These are phyloP conservation scores for Cyaniris semiargus DNA, from an alignment of 2,888 invertebrate genomes.

Conservation along the genomic window DNA sequence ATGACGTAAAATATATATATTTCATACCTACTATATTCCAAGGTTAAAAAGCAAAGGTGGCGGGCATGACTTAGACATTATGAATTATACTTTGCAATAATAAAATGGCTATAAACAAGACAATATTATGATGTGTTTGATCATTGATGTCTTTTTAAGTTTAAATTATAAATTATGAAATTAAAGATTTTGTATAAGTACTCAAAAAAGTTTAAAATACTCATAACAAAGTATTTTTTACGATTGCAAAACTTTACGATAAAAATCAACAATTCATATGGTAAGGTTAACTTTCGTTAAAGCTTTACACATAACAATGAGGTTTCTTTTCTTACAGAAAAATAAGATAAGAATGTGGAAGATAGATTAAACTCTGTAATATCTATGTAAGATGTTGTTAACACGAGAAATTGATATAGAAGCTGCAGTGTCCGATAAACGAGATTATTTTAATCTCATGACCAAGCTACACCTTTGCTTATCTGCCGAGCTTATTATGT, in stretches of 20 bases:
- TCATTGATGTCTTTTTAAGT: neutral
- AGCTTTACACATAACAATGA: neutral
- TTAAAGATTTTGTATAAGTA: neutral
- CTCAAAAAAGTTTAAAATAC: too few species aligned
- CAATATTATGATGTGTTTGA: neutral
- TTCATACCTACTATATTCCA: slow-evolving; percentile 18
- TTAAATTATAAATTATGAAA: neutral
- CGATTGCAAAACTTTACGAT: neutral
- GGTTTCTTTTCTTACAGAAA: neutral
- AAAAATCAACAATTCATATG: neutral
- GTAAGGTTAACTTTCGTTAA: neutral
- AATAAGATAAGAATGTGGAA: neutral
- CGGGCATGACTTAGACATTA: neutral
- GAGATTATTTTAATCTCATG: slow-evolving; percentile 14
- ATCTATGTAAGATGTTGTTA: slow-evolving; percentile 1
- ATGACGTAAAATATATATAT: slow-evolving; percentile 5
- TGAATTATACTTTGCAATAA: slow-evolving; percentile 3
- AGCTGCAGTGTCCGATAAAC: slow-evolving; percentile 22
- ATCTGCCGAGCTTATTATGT: slow-evolving; percentile 16
- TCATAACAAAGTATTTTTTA: too few species aligned
- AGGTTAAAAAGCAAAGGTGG: slow-evolving; percentile 16
- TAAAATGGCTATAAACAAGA: neutral
- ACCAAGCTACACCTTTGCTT: neutral
- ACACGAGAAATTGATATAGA: neutral
- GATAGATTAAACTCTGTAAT: neutral